Percentiles rank a stretch among this genome's conserved stretches.
Evolutionary conservation across 2,888 invertebrate species (phyloP).

Genomic region (Sesia apiformis): DNA sequence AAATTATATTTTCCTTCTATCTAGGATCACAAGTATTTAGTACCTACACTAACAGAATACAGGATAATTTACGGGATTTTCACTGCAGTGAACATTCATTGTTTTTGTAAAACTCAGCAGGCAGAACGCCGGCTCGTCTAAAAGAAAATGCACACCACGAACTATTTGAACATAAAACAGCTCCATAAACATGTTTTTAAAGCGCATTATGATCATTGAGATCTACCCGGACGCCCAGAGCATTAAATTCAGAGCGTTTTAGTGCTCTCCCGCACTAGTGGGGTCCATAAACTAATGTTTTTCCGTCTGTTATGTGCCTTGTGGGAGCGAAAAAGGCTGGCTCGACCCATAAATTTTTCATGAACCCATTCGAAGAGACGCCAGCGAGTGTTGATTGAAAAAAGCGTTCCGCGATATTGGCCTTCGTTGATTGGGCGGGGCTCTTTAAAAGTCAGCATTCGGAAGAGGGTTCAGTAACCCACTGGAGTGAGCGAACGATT

Average conservation of each 20-base stretch:
- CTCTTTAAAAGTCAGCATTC: slow-evolving; percentile 15
- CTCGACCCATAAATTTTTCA: slow-evolving; percentile 60
- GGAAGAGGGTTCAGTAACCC: neutral
- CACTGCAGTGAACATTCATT: neutral
- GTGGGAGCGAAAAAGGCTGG: slow-evolving; percentile 30
- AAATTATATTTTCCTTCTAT: no score
- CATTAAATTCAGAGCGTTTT: slow-evolving; percentile 44
- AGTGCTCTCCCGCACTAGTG: slow-evolving; percentile 29
- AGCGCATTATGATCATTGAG: slow-evolving; percentile 12
- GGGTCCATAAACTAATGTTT: slow-evolving; percentile 62
- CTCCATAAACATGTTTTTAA: neutral
- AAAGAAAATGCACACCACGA: neutral
- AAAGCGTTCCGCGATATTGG: slow-evolving; percentile 49
- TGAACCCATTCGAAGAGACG: slow-evolving; percentile 43
- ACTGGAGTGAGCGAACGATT: neutral
- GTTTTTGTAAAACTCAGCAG: neutral
- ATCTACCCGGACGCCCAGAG: slow-evolving; percentile 20
- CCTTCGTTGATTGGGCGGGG: slow-evolving; percentile 34
- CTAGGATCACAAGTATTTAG: no score
- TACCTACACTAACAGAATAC: no score
- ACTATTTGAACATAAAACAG: neutral
- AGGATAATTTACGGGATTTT: neutral
- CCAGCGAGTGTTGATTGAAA: slow-evolving; percentile 57
- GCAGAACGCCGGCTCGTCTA: neutral
- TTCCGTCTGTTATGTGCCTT: slow-evolving; percentile 51